phyloP scores from a whole-genome alignment of 2,797 vertebrate genomes.

The Melanotaenia pygmaea region DNA sequence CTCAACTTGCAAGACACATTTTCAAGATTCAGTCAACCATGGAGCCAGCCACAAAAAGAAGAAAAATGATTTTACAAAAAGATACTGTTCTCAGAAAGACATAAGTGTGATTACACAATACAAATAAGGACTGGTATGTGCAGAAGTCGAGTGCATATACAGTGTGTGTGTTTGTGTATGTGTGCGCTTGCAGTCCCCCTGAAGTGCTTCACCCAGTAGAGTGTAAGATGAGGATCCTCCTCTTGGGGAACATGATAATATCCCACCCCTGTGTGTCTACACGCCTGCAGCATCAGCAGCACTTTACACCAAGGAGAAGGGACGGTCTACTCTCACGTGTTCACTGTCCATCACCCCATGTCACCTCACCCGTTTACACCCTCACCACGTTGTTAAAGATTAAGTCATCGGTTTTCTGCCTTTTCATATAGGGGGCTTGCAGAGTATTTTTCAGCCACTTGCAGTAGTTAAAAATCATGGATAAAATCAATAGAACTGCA shows the following conservation, averaged over 20 bases:
- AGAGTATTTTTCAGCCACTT: neutral
- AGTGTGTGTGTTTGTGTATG: constrained; percentile 19
- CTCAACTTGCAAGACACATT: too few species aligned
- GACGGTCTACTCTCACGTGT: constrained; percentile 25
- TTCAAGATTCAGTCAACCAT: constrained; percentile 3
- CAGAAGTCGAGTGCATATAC: constrained; percentile 1
- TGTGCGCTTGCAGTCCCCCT: constrained; percentile 18
- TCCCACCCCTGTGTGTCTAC: constrained; percentile 36
- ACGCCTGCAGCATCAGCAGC: constrained; percentile 56
- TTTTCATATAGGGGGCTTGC: neutral
- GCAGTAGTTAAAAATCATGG: neutral
- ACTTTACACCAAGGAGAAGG: constrained; percentile 42
- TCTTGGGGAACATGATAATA: constrained; percentile 53
- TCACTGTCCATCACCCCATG: constrained; percentile 14
- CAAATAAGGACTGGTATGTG: constrained; percentile 14
- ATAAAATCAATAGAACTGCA: neutral
- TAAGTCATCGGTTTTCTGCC: neutral
- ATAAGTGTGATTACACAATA: constrained; percentile 1
- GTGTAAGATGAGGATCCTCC: constrained; percentile 63
- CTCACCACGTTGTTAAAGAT: constrained; percentile 11
- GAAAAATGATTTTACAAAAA: constrained; percentile 6
- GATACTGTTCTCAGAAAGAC: constrained; percentile 19
- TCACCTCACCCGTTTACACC: constrained; percentile 2
- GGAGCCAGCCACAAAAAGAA: neutral
- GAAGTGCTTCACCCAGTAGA: constrained; percentile 54